A percentile compares a stretch with the other conserved stretches of the same genome.
phyloP scores from a whole-genome alignment of 2,113 vertebrate genomes.

The Channa argus region DNA sequence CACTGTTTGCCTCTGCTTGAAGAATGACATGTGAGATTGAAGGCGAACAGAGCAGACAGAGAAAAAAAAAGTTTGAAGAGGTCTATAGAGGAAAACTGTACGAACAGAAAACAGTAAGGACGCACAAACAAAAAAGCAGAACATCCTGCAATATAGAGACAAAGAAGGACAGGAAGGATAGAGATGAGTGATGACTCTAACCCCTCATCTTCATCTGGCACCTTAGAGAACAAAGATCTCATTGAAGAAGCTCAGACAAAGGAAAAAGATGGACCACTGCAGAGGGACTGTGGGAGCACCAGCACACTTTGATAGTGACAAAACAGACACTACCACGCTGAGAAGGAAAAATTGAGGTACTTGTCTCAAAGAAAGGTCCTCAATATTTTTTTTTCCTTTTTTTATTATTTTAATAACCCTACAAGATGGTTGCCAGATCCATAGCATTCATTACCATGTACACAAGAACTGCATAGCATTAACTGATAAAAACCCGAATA shows the following conservation, averaged over 20 bases:
- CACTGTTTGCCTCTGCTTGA: constrained; percentile 2
- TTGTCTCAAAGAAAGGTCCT: constrained; percentile 1
- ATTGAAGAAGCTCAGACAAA: constrained; percentile 50
- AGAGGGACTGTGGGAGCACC: constrained; percentile 39
- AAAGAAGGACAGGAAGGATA: not conserved
- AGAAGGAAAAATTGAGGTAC: constrained; percentile 27
- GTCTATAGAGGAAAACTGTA: not conserved
- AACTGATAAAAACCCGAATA: not conserved
- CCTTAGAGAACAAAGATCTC: constrained; percentile 48
- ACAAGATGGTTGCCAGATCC: not conserved
- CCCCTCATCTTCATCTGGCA: constrained; percentile 33
- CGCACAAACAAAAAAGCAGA: not conserved
- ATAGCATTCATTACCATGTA: not conserved
- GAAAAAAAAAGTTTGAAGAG: not conserved
- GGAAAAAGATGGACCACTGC: constrained; percentile 31
- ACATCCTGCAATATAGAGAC: not conserved
- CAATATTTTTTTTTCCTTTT: not conserved
- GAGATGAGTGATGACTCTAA: constrained; percentile 32
- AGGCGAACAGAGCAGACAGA: constrained; percentile 10
- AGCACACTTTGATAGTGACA: constrained; percentile 17
- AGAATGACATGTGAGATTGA: constrained; percentile 1
- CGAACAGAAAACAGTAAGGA: not conserved
- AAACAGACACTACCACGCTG: constrained; percentile 32
- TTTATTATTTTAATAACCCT: not conserved
- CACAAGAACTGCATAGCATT: not conserved